Percentiles rank a stretch among this genome's conserved stretches.
Conservation (phyloP, 2,113 vertebrate species). For the Asarcornis scutulata region DNA sequence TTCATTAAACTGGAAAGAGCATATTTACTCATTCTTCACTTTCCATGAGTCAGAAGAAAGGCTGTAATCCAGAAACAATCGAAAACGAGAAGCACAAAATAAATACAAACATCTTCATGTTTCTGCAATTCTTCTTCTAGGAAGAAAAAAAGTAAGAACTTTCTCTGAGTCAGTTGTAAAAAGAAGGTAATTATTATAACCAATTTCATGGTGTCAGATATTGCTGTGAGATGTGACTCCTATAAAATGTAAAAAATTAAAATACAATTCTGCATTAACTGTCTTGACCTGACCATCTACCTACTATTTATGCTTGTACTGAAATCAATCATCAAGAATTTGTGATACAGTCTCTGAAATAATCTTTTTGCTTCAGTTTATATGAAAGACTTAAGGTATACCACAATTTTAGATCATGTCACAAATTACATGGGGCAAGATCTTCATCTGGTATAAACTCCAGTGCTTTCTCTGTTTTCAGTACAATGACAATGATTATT, state of each 20-base stretch:
- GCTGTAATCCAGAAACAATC: background rate
- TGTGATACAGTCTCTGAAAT: background rate
- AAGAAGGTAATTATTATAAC: background rate
- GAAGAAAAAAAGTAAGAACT: background rate
- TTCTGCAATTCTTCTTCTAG: background rate
- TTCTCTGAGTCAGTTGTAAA: background rate
- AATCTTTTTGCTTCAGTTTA: background rate
- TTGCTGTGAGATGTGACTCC: slow-evolving; percentile 2
- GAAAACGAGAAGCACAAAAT: background rate
- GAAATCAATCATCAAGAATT: background rate
- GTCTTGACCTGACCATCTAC: background rate
- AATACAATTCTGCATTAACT: background rate
- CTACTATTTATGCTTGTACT: background rate
- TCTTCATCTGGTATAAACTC: background rate
- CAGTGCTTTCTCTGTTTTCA: background rate
- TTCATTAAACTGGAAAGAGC: background rate
- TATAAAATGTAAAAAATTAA: slow-evolving; percentile 22
- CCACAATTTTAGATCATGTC: background rate
- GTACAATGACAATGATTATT: background rate
- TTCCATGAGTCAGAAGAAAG: background rate
- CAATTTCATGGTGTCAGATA: background rate
- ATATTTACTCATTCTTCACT: background rate
- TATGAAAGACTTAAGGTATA: background rate
- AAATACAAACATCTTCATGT: background rate
- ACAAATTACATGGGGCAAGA: background rate